Evolutionary conservation across 2,888 invertebrate species (phyloP).

Genomic region (Hirtodrosophila cameraria): DNA sequence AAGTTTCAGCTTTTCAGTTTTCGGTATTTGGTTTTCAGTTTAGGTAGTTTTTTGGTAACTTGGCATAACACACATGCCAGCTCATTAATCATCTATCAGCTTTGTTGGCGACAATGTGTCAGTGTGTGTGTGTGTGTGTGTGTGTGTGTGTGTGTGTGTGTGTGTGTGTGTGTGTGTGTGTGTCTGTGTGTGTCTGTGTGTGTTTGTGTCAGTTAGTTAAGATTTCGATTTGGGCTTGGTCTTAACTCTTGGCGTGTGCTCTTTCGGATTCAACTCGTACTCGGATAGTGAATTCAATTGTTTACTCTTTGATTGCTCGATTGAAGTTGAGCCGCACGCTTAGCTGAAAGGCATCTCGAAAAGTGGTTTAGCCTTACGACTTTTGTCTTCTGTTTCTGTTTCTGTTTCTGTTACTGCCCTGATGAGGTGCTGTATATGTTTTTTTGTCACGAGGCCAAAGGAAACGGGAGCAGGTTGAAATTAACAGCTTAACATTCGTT

Average conservation of each 20-base stretch:
- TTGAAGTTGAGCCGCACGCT: constrained; percentile 65
- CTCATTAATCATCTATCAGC: constrained; percentile 78
- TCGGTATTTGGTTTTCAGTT: constrained; percentile 19
- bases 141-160: constrained; percentile 30
- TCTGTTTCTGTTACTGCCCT: constrained; percentile 7
- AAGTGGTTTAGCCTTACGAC: constrained; percentile 53
- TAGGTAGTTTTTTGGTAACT: constrained; percentile 38
- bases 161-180: constrained; percentile 15
- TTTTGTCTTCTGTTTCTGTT: constrained; percentile 9
- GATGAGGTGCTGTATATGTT: constrained; percentile 17
- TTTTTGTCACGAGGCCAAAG: constrained; percentile 2
- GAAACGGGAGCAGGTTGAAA: too few species aligned
- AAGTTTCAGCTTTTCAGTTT: constrained; percentile 27
- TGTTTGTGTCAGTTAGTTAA: constrained; percentile 48
- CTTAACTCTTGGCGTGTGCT: constrained; percentile 64
- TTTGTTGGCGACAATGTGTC: constrained; percentile 74
- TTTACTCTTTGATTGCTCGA: constrained; percentile 68
- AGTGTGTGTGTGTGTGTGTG: constrained; percentile 24
- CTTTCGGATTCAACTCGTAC: constrained; percentile 29
- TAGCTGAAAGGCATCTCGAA: constrained; percentile 74
- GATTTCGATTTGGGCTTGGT: constrained; percentile 54
- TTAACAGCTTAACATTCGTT: too few species aligned
- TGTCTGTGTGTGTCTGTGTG: too few species aligned
- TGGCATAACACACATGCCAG: constrained; percentile 51
- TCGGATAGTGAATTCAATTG: constrained; percentile 48